Base-by-base conservation (phyloP, 2,113 vertebrate species). In the Gambusia affinis region DNA sequence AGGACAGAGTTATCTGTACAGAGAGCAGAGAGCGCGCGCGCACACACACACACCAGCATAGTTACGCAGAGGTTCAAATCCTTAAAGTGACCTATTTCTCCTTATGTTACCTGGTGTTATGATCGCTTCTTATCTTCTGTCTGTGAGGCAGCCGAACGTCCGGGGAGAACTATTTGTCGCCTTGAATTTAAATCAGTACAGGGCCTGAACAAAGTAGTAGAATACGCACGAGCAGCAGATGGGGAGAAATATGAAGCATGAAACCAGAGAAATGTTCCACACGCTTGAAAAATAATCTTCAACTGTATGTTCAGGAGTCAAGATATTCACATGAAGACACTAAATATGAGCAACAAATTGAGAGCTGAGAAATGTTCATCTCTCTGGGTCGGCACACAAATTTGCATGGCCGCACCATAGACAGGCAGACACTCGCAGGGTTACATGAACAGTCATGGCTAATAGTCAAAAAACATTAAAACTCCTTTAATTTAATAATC, bases 41-140 rank as follows among this genome's bases (percentile, higher is more conserved):
- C 64, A 54, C 39, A 54, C 33, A 35, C 33, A 44, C 57, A 29
- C 70, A 62, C 57, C n/a, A 44, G n/a, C 57, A 29, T 35, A 42
- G 15, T 12, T n/a, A 31, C 66, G 64, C 39, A 64, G 39, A 78
- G 75, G 80, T 85, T 83, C 74, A 68, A 84, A 85, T 90, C 84
- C 90, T 84, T 85, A 89, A 82, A 66, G 76, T 82, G 80, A 91
- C 87, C 90, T 64, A 81, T 82, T 86, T 88, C 81, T 83, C 73
- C 79, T 85, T 37, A 72, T 78, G 87, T 87, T 87, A 83, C 82
- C 85, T 65, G 57, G 42, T 80, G 85, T 84, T 83, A 64, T 83
- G 78, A 76, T 73, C 24, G 73, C 78, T 79, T 75, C 74, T 78
- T 76, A 83, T 79, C 82, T 39, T 44, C 77, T 67, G 73, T 78